A percentile compares a stretch with the other conserved stretches of the same genome.
These are phyloP conservation scores for Eurois occulta DNA, from an alignment of 2,888 invertebrate species.

Conservation along the genomic window DNA sequence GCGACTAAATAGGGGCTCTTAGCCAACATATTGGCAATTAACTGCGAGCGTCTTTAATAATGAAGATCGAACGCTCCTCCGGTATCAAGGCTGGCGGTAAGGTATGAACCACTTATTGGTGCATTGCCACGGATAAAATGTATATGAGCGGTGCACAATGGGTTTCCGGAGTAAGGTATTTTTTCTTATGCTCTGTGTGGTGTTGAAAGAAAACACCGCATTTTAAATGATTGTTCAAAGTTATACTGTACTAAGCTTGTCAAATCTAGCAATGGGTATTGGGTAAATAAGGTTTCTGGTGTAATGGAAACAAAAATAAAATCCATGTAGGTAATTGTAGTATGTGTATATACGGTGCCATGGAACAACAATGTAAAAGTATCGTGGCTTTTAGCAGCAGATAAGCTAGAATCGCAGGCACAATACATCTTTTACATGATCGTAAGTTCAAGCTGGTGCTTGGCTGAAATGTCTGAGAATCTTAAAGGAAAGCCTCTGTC, in stretches of 20 bases:
- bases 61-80: slow-evolving; percentile 78
- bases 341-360: no score
- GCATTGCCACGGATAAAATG: slow-evolving; percentile 35
- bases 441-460: not conserved
- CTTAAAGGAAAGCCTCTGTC: not conserved
- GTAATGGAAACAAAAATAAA: not conserved
- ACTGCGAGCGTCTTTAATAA: slow-evolving; percentile 77
- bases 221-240: no score
- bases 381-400: not conserved
- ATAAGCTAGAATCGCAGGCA: not conserved
- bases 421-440: not conserved
- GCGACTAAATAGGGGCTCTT: slow-evolving; percentile 82
- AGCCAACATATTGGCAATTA: slow-evolving; percentile 84
- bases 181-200: no score
- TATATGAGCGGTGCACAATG: slow-evolving; percentile 18
- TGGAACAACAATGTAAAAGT: no score
- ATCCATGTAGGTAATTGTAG: not conserved
- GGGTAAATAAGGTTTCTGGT: not conserved
- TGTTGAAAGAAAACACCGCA: no score
- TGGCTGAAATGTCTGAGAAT: not conserved
- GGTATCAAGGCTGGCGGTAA: slow-evolving; percentile 66
- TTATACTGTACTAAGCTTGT: not conserved
- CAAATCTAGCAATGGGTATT: not conserved
- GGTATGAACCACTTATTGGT: slow-evolving; percentile 66
- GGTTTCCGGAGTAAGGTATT: not conserved